A percentile compares a stretch with the other conserved stretches of the same genome.
These are phyloP conservation scores for Enteromius anoplus DNA, from an alignment of 2,797 vertebrate genomes.

Conservation along the genomic window DNA sequence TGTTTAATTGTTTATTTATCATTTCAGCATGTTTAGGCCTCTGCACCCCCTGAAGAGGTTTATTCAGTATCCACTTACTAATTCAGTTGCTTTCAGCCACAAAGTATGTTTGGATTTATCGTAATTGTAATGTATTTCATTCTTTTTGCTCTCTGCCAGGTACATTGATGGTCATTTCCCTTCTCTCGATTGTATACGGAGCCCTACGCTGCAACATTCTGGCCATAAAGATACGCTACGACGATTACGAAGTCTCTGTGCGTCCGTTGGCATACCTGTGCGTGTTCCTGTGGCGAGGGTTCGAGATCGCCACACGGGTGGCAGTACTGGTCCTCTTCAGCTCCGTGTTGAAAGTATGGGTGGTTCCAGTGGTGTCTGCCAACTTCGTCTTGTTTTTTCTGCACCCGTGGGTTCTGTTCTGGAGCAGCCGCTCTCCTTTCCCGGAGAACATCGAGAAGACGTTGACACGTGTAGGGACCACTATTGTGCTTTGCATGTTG, in stretches of 20 bases:
- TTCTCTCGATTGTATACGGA: conserved; percentile 96
- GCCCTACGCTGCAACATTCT: conserved; percentile 97
- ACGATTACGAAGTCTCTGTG: conserved; percentile 90
- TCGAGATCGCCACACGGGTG: conserved; percentile 94
- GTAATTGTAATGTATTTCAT: neutral
- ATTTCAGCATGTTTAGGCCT: neutral
- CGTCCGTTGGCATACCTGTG: conserved; percentile 89
- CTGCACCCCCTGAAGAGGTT: neutral
- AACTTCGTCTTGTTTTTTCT: conserved; percentile 91
- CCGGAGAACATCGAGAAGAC: conserved; percentile 97
- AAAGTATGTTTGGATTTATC: neutral
- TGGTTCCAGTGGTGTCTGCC: conserved; percentile 83
- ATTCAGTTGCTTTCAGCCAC: neutral
- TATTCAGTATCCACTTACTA: neutral
- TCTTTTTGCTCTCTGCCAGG: conserved; percentile 70
- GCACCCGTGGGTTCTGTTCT: conserved; percentile 93
- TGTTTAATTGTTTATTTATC: neutral
- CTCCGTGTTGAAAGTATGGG: conserved; percentile 91
- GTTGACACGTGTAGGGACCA: conserved; percentile 88
- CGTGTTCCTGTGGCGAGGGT: conserved; percentile 94
- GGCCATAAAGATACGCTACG: conserved; percentile 97
- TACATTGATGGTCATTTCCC: conserved; percentile 90
- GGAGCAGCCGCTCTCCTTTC: conserved; percentile 90
- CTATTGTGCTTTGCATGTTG: conserved; percentile 89
- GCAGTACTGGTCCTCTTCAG: conserved; percentile 93